Evolutionary conservation across 2,888 invertebrate species (phyloP).

Genomic region (Eupithecia exiguata): DNA sequence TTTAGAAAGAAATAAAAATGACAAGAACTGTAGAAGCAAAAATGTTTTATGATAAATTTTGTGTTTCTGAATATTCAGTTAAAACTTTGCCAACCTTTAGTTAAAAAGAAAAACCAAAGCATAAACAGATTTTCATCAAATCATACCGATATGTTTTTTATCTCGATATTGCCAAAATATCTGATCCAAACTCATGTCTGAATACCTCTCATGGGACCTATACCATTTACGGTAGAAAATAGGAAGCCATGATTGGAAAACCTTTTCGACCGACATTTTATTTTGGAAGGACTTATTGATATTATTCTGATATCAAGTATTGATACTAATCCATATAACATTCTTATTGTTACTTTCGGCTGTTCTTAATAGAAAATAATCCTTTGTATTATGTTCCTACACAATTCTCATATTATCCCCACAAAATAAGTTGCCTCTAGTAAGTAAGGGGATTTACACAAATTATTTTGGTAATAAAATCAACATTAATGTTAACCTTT

Average conservation of each 20-base stretch:
- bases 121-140: background rate
- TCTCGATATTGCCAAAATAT: conserved; percentile 4
- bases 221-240: conserved; percentile 24
- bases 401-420: background rate
- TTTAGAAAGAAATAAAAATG: too few species aligned
- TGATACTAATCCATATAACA: background rate
- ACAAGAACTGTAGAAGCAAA: too few species aligned
- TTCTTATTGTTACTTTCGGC: background rate
- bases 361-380: background rate
- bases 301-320: conserved; percentile 13
- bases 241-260: conserved; percentile 27
- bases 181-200: conserved; percentile 9
- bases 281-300: conserved; percentile 21
- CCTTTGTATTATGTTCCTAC: background rate
- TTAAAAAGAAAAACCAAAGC: background rate
- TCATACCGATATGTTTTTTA: background rate
- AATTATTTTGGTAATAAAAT: too few species aligned
- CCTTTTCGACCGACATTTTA: conserved; percentile 19
- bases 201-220: conserved; percentile 27
- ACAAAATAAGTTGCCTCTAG: background rate
- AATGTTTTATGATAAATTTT: too few species aligned
- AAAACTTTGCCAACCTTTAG: background rate
- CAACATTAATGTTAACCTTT: too few species aligned
- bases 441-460: background rate
- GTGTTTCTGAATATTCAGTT: background rate